Evolutionary conservation across 2,888 invertebrate genomes (phyloP), one percentile per base, ranked within the genome.

Genomic region (Sabatieria punctata): DNA sequence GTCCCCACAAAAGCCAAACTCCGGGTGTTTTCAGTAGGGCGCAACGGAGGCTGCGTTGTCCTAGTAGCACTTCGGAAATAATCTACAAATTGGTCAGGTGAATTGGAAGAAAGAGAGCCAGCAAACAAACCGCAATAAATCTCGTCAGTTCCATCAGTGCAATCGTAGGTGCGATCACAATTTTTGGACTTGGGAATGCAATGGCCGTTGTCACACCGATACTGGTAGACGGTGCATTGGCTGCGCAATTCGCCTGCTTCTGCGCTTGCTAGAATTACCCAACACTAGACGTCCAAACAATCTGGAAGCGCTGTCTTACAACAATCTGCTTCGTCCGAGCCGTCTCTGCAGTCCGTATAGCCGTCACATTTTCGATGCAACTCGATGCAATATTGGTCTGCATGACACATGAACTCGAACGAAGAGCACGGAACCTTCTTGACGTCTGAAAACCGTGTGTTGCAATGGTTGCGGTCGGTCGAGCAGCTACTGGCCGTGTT

Each of bases 121-220:
- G n/a, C n/a, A n/a, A n/a, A n/a, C 71, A 71, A 70, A 76, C 77
- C 71, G 70, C 84, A 84, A 65, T 80, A 80, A 60, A 78, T 73
- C 71, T 86, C 85, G 68, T 86, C 85, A 57, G 82, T 82, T 60
- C 73, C 73, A 69, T 86, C 85, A 1, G 78, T 68, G 63, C 93
- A 93, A 66, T 93, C 93, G 42, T 74, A 74, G 55, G 80, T 77
- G 36, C 75, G 73, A 64, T 93, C 91, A 65, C 93, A 93, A 59
- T 88, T 88, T 74, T 82, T 91, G 49, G 81, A 79, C 64, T 78
- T 80, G 0, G 86, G 88, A 49, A 93, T 78, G 62, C 91, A 93
- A 65, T 86, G 83, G 37, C 78, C 77, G 65, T 86, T 88, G 47
- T 72, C 73, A 65, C 91, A 93, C 50, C 78, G 76, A 70, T 80